Percentiles rank a stretch among this genome's conserved stretches.
Evolutionary conservation across 2,797 vertebrate genomes (phyloP).

Genomic region (Sebastes hopkinsi): DNA sequence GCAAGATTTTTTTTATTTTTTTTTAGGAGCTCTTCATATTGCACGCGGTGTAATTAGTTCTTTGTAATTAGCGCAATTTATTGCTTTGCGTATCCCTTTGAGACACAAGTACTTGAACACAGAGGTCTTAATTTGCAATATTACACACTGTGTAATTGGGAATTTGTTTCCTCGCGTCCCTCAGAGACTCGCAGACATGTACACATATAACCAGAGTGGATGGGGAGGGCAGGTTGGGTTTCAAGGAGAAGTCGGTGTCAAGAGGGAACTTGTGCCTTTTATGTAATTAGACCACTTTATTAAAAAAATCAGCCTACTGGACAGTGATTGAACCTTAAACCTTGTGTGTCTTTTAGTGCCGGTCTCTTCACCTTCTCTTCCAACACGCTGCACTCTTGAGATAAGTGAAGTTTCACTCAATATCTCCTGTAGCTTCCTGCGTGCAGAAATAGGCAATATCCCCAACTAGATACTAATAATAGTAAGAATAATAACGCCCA

Average conservation of each 20-base stretch:
- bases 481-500: conserved; percentile 63
- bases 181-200: conserved; percentile 44
- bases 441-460: conserved; percentile 55
- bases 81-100: conserved; percentile 72
- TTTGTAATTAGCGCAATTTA: conserved; percentile 79
- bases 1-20: conserved; percentile 25
- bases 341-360: background rate
- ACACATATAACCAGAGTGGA: conserved; percentile 44
- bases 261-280: conserved; percentile 21
- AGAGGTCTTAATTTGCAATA: conserved; percentile 77
- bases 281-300: conserved; percentile 58
- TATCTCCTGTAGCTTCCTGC: conserved; percentile 35
- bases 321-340: conserved; percentile 1
- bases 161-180: conserved; percentile 63
- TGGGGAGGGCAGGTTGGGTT: conserved; percentile 29
- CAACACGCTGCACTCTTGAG: conserved; percentile 26
- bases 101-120: conserved; percentile 61
- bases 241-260: conserved; percentile 25
- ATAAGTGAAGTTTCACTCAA: conserved; percentile 37
- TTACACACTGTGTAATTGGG: conserved; percentile 73
- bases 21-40: conserved; percentile 67
- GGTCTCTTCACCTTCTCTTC: background rate
- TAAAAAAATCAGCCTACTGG: conserved; percentile 37
- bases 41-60: conserved; percentile 72
- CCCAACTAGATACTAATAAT: conserved; percentile 57